Percentiles rank a stretch among this genome's conserved stretches.
Conservation (phyloP, 37 sponge, comb jelly and placozoan genomes). For the Lycopodina hypogea region DNA sequence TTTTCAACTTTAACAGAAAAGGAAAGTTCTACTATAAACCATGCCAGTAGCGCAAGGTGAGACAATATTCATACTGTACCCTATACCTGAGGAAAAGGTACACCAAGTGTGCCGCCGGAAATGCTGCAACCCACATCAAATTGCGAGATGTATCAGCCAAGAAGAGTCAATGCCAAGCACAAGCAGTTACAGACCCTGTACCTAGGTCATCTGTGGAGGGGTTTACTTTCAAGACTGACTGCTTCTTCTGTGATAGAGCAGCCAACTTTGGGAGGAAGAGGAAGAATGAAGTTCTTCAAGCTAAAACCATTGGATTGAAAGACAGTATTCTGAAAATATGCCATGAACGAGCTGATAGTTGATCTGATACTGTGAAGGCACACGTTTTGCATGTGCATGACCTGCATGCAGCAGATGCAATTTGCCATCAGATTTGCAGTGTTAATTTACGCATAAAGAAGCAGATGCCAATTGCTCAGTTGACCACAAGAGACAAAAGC, state of each 20-base stretch:
- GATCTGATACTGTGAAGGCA: slow-evolving; percentile 43
- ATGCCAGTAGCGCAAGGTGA: slow-evolving; percentile 26
- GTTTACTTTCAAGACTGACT: slow-evolving; percentile 45
- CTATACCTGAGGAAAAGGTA: slow-evolving; percentile 33
- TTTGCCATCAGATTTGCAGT: slow-evolving; percentile 37
- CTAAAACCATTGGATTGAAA: slow-evolving; percentile 37
- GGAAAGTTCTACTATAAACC: slow-evolving; percentile 43
- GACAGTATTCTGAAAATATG: slow-evolving; percentile 35
- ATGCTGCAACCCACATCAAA: slow-evolving; percentile 37
- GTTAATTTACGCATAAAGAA: slow-evolving; percentile 44
- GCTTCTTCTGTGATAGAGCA: slow-evolving; percentile 43
- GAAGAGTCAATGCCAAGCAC: slow-evolving; percentile 16
- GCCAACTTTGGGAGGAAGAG: slow-evolving; percentile 40
- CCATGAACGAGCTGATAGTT: slow-evolving; percentile 40
- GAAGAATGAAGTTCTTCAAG: slow-evolving; percentile 44
- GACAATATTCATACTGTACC: slow-evolving; percentile 15
- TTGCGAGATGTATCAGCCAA: slow-evolving; percentile 29
- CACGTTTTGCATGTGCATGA: slow-evolving; percentile 47
- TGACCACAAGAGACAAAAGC: slow-evolving; percentile 35
- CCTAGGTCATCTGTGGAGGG: slow-evolving; percentile 40
- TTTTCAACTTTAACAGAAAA: slow-evolving; percentile 27
- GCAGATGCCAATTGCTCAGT: slow-evolving; percentile 44
- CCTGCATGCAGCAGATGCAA: slow-evolving; percentile 51
- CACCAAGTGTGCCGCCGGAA: slow-evolving; percentile 26
- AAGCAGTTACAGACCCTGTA: slow-evolving; percentile 17